Conservation (phyloP, 2,113 vertebrate species). For the Melospiza georgiana region DNA sequence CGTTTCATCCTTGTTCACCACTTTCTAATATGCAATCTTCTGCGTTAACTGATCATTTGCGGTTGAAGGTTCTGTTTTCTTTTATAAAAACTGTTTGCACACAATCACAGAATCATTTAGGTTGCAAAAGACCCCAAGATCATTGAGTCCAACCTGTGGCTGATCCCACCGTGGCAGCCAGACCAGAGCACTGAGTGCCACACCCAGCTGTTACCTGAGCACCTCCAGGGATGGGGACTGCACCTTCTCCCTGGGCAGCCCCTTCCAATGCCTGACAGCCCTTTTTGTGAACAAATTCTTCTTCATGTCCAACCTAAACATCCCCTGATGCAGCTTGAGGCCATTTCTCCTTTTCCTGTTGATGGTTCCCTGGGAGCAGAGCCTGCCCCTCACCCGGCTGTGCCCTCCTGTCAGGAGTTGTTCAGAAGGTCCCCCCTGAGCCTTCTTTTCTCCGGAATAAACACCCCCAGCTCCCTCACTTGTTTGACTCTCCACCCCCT, state of each 20-base stretch:
- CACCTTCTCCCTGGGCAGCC: background rate
- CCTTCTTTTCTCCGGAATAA: background rate
- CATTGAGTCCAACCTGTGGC: accelerated
- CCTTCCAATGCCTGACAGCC: background rate
- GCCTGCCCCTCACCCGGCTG: accelerated
- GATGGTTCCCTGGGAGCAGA: background rate
- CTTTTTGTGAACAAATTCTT: background rate
- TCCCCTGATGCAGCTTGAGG: accelerated
- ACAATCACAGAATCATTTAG: background rate
- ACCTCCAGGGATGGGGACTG: background rate
- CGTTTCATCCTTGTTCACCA: background rate
- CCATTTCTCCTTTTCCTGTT: accelerated
- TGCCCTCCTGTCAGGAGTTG: accelerated
- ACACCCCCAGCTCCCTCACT: background rate
- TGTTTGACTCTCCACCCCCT: background rate
- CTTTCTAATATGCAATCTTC: background rate
- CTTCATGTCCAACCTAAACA: background rate
- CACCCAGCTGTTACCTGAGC: background rate
- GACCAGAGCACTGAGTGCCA: background rate
- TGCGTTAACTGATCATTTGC: background rate
- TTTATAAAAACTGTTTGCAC: background rate
- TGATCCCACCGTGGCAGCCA: too few relatives aligned
- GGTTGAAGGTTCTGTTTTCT: background rate
- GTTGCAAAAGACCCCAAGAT: background rate
- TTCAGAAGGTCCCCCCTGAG: background rate